phyloP scores from a whole-genome alignment of 2,888 invertebrate genomes.

The Limnephilus lunatus region DNA sequence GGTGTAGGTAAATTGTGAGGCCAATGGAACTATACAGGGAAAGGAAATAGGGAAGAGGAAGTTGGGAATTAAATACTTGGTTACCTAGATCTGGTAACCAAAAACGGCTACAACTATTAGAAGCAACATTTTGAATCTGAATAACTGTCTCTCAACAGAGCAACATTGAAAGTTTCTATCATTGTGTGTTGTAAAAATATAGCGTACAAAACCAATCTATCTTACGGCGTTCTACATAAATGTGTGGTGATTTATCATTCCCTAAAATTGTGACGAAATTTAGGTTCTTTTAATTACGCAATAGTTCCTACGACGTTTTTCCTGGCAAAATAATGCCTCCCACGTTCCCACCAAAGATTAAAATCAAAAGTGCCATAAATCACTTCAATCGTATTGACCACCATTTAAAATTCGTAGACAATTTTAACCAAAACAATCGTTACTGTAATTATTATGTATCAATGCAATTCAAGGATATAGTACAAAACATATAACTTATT shows the following conservation, averaged over 20 bases:
- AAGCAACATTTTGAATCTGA: too few relatives aligned
- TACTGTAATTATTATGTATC: neutral
- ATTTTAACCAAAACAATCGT: neutral
- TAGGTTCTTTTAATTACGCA: neutral
- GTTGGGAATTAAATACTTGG: too few relatives aligned
- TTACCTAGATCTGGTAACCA: too few relatives aligned
- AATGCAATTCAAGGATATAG: neutral
- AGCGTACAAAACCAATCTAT: neutral
- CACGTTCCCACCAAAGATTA: neutral
- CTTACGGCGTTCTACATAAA: neutral
- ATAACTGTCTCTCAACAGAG: too few relatives aligned
- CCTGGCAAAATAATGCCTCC: neutral
- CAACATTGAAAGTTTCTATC: too few relatives aligned
- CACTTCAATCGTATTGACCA: neutral
- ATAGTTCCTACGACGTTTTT: neutral
- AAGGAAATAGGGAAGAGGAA: too few relatives aligned
- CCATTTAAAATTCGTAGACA: neutral
- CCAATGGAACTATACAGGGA: too few relatives aligned
- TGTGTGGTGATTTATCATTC: neutral
- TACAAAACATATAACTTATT: neutral
- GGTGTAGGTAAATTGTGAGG: too few relatives aligned
- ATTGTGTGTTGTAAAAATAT: too few relatives aligned
- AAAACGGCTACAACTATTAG: too few relatives aligned
- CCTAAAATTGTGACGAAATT: neutral
- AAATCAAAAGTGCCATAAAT: neutral